Percentiles rank a stretch among this genome's conserved stretches.
Conservation (phyloP, 2,113 vertebrate species). For the Cebidichthys violaceus region DNA sequence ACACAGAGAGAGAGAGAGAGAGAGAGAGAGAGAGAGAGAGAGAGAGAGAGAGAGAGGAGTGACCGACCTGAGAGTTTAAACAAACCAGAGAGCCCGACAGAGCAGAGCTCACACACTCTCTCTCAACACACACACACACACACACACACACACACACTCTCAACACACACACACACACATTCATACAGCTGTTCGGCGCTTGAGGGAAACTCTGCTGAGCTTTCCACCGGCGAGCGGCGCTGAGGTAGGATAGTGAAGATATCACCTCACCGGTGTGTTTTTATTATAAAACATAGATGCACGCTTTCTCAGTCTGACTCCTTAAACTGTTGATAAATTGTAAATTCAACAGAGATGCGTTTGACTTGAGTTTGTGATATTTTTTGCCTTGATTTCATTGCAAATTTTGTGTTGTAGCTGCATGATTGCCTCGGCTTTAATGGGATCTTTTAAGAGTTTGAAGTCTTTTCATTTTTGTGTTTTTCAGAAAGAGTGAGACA, state of each 20-base stretch:
- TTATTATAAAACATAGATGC: slow-evolving; percentile 41
- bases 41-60: slow-evolving; percentile 58
- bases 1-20: slow-evolving; percentile 25
- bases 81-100: slow-evolving; percentile 71
- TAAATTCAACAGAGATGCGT: not conserved
- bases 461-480: slow-evolving; percentile 17
- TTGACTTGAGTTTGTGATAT: not conserved
- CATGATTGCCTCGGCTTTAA: not conserved
- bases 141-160: slow-evolving; percentile 11
- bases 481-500: slow-evolving; percentile 20
- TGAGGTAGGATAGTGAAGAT: slow-evolving; percentile 65
- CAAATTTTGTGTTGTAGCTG: not conserved
- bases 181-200: slow-evolving; percentile 52
- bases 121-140: not conserved
- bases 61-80: slow-evolving; percentile 81
- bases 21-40: too few species aligned
- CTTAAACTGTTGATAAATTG: not conserved
- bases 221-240: slow-evolving; percentile 27
- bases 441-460: slow-evolving; percentile 8
- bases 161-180: not conserved
- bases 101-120: slow-evolving; percentile 38
- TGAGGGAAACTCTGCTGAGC: slow-evolving; percentile 33
- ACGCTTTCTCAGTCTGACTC: slow-evolving; percentile 9
- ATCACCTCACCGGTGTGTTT: slow-evolving; percentile 57
- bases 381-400: not conserved